Conservation (phyloP, 2,113 vertebrate species). For the Ictalurus furcatus region DNA sequence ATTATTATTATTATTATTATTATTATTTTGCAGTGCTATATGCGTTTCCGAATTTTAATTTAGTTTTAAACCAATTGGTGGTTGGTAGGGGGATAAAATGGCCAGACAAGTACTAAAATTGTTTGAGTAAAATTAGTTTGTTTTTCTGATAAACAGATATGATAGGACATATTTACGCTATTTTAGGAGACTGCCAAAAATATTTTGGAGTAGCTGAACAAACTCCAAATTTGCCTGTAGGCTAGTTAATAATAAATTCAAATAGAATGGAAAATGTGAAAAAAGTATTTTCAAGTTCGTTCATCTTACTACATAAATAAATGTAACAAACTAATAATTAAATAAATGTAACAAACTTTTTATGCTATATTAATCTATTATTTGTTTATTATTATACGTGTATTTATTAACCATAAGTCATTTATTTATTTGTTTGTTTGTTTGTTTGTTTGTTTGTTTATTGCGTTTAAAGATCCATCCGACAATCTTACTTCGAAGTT, state of each 20-base stretch:
- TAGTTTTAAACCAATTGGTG: not conserved
- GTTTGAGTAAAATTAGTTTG: not conserved
- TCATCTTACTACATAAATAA: not conserved
- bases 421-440: not conserved
- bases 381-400: too few relatives aligned
- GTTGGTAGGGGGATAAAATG: not conserved
- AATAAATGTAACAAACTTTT: not conserved
- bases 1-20: too few relatives aligned
- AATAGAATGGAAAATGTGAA: not conserved
- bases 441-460: not conserved
- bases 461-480: not conserved
- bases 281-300: not conserved
- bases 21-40: not conserved
- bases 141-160: not conserved
- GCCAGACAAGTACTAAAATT: not conserved
- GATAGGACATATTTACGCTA: not conserved
- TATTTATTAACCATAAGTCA: not conserved
- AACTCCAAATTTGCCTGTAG: not conserved
- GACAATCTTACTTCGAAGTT: not conserved
- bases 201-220: not conserved
- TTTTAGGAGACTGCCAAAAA: not conserved
- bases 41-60: not conserved
- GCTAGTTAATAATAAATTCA: not conserved
- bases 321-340: too few relatives aligned
- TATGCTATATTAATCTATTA: not conserved